Conservation (phyloP, 2,888 invertebrate genomes). For the Synanthedon formicaeformis region DNA sequence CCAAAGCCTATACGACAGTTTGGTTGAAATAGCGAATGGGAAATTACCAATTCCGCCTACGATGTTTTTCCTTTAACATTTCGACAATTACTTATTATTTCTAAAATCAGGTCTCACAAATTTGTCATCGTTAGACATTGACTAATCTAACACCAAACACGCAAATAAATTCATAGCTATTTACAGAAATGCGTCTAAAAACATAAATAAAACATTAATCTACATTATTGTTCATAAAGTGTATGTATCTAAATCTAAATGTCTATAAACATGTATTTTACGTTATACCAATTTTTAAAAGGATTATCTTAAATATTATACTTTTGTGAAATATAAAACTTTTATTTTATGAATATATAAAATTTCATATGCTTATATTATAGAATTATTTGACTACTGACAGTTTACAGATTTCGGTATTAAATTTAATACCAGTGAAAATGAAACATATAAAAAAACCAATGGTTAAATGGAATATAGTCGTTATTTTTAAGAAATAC, state of each 20-base stretch:
- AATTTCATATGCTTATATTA: neutral
- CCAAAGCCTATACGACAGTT: too few species aligned
- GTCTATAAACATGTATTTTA: slow-evolving; percentile 12
- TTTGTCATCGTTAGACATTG: slow-evolving; percentile 11
- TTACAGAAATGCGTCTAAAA: slow-evolving; percentile 40
- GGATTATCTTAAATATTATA: neutral
- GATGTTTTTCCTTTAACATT: too few species aligned
- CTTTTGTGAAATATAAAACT: neutral
- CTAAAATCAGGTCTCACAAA: slow-evolving; percentile 39
- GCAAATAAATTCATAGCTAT: slow-evolving; percentile 46
- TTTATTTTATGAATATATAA: neutral
- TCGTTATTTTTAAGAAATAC: too few species aligned
- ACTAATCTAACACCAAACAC: slow-evolving; percentile 54
- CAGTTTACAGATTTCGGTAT: too few species aligned
- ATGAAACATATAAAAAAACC: neutral
- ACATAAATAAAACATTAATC: slow-evolving; percentile 14
- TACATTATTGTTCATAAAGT: slow-evolving; percentile 13
- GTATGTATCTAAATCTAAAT: slow-evolving; percentile 9
- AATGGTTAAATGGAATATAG: too few species aligned
- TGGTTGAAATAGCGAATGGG: too few species aligned
- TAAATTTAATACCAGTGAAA: neutral
- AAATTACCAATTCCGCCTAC: too few species aligned
- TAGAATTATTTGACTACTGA: too few species aligned
- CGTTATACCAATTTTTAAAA: neutral
- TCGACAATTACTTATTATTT: slow-evolving; percentile 1